Evolutionary conservation across 2,888 invertebrate species (phyloP), one percentile per base, ranked within the genome.

Genomic region (Allacma fusca): DNA sequence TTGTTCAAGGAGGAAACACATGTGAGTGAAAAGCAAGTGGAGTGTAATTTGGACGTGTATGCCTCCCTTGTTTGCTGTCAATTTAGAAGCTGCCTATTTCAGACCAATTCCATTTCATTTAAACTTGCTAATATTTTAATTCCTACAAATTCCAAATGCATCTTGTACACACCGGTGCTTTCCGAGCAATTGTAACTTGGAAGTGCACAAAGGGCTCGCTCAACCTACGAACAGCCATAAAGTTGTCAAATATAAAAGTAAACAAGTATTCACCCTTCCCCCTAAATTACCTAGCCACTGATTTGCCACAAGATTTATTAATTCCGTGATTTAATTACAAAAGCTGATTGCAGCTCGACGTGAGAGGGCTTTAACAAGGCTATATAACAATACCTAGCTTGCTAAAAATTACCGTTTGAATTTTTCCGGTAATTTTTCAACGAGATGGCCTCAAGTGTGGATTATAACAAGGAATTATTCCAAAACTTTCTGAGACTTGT

Each of bases 1-100:
- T 13, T n/a, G n/a, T 13, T 50, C 7, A 50, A 62, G 62, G 24
- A 62, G 26, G 62, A 62, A 50, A 62, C 62, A 62, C 62, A 62
- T 62, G 62, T 62, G 62, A 62, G 62, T 62, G 62, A 62, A 62
- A 24, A 62, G 62, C 24, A 23, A 62, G 62, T 62, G 62, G 62
- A 62, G 23, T 62, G 62, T 62, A 62, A 62, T 62, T 62, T 62
- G 62, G 16, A 26, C 2, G 62, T 23, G 26, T 62, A 26, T 62
- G 12, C 62, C 62, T 62, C 62, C 26, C 62, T 62, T 62, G 62
- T 62, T 23, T 62, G 62, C 50, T 62, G 62, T 62, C 62, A 62
- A 62, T 62, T 62, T 62, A 62, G 62, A 24, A 50, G 50, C 50
- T 50, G 50, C 50, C 50, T 50, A 50, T 50, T 50, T 50, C 50